Percentiles rank a stretch among this genome's conserved stretches.
phyloP scores from a whole-genome alignment of 2,888 invertebrate genomes.

The Laothoe populi region DNA sequence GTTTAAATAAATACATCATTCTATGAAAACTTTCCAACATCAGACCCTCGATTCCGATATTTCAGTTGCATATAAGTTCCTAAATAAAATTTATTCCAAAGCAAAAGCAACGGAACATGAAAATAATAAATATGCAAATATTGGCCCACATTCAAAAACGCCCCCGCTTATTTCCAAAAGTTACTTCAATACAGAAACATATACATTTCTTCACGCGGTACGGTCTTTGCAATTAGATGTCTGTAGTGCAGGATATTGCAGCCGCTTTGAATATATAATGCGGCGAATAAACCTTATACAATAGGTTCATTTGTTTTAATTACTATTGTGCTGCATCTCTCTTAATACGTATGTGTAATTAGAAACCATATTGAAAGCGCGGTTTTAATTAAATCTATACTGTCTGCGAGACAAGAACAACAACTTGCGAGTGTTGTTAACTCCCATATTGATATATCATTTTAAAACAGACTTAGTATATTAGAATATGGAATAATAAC shows the following conservation, averaged over 20 bases:
- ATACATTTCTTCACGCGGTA: not conserved
- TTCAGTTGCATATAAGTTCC: not conserved
- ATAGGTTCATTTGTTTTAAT: slow-evolving; percentile 4
- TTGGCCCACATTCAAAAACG: slow-evolving; percentile 6
- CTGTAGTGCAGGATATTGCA: slow-evolving; percentile 7
- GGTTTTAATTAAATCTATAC: not conserved
- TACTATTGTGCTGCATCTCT: not conserved
- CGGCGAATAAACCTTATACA: not conserved
- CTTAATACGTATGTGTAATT: slow-evolving; percentile 17
- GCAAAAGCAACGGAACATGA: not conserved
- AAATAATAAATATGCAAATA: slow-evolving; percentile 5
- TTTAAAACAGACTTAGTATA: too few relatives aligned
- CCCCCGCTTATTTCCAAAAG: slow-evolving; percentile 3
- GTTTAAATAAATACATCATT: too few relatives aligned
- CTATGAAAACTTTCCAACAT: too few relatives aligned
- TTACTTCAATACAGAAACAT: slow-evolving; percentile 14
- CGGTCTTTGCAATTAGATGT: not conserved
- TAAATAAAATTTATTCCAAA: not conserved
- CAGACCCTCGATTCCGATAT: not conserved
- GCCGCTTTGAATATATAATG: not conserved
- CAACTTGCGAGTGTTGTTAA: too few relatives aligned
- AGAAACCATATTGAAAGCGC: slow-evolving; percentile 3
- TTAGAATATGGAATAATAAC: too few relatives aligned
- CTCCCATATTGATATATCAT: too few relatives aligned
- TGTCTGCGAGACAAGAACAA: too few relatives aligned